Evolutionary conservation across 2,888 invertebrate species (phyloP).

Genomic region (Boloria selene): DNA sequence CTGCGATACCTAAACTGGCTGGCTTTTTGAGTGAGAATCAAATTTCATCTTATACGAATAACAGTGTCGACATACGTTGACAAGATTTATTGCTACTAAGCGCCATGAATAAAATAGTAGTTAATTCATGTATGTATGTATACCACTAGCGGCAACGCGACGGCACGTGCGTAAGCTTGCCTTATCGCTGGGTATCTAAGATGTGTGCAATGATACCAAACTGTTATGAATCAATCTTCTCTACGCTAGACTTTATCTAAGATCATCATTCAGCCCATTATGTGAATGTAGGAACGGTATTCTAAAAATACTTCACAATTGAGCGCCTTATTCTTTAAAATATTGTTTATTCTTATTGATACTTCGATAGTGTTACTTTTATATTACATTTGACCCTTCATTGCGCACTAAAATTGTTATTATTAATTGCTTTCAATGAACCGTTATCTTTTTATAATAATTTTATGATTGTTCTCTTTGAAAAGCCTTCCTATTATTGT

Average conservation of each 20-base stretch:
- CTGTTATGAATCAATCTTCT: constrained; percentile 76
- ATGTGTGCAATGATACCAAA: constrained; percentile 66
- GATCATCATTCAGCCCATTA: constrained; percentile 57
- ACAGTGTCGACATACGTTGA: constrained; percentile 60
- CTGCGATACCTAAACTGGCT: constrained; percentile 49
- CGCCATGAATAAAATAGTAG: constrained; percentile 58
- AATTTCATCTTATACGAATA: constrained; percentile 61
- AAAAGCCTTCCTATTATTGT: constrained; percentile 57
- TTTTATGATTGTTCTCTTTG: constrained; percentile 52
- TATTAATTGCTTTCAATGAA: not conserved
- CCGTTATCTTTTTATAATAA: constrained; percentile 52
- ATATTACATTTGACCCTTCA: no score
- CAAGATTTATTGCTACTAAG: constrained; percentile 69
- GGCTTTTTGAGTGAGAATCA: constrained; percentile 65
- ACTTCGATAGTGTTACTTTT: no score
- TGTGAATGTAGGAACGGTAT: constrained; percentile 2
- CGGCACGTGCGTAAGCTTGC: constrained; percentile 61
- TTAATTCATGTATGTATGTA: constrained; percentile 49
- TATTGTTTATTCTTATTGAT: no score
- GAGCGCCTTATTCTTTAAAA: not conserved
- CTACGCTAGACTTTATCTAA: constrained; percentile 63
- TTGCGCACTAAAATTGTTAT: no score
- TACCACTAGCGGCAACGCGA: constrained; percentile 43
- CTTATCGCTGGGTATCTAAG: constrained; percentile 64
- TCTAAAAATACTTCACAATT: not conserved